Percentiles rank a stretch among this genome's conserved stretches.
These are phyloP conservation scores for Drosophila orosa DNA, from an alignment of 1,140 invertebrate genomes.

Conservation along the genomic window DNA sequence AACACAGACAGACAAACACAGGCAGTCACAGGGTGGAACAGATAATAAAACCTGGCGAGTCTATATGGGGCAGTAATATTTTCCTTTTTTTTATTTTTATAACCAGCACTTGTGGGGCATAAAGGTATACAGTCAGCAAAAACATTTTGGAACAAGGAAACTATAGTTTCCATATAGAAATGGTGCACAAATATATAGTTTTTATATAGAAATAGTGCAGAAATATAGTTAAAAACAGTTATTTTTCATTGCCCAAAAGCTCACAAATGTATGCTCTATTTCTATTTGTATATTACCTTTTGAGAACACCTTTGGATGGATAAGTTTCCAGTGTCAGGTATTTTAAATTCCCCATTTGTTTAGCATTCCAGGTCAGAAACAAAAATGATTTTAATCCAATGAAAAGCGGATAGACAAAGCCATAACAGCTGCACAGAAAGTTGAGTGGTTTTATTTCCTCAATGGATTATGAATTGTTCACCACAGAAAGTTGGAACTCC, in stretches of 20 bases:
- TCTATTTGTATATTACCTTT: background rate
- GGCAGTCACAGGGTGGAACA: background rate
- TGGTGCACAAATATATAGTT: too few relatives aligned
- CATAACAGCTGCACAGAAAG: conserved; percentile 18
- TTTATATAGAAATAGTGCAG: too few relatives aligned
- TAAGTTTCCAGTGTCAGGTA: too few relatives aligned
- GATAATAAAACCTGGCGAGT: conserved; percentile 27
- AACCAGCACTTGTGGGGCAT: background rate
- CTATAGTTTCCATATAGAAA: too few relatives aligned
- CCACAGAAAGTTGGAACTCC: conserved; percentile 3
- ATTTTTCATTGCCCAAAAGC: background rate
- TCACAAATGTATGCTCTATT: background rate
- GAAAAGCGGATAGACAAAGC: conserved; percentile 10
- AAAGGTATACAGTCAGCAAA: conserved; percentile 3
- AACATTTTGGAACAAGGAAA: background rate
- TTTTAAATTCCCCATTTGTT: background rate
- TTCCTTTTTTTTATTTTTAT: conserved; percentile 18
- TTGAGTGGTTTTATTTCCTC: background rate
- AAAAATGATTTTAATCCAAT: conserved; percentile 3
- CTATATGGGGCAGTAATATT: conserved; percentile 24
- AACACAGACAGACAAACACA: conserved; percentile 15
- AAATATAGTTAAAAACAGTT: background rate
- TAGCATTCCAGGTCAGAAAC: background rate
- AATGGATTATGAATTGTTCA: conserved; percentile 25
- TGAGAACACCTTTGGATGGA: too few relatives aligned